Evolutionary conservation across 2,113 vertebrate species (phyloP).

Genomic region (Microcebus tavaratra): DNA sequence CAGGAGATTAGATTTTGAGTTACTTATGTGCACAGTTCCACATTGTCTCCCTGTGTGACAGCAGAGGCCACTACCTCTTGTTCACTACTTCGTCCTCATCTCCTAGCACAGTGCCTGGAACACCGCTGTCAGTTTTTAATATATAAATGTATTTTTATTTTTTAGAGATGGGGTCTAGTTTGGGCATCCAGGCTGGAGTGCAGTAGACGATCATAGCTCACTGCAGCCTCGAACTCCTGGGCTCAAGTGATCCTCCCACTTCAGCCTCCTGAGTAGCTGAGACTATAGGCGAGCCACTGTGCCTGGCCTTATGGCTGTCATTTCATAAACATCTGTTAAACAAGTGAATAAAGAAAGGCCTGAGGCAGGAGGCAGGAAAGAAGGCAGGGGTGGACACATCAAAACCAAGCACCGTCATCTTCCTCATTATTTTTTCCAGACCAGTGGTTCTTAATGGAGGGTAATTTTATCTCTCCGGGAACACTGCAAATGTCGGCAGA

Average conservation of each 20-base stretch:
- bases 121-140: neutral
- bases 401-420: neutral
- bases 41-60: neutral
- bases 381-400: neutral
- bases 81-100: neutral
- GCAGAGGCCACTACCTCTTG: neutral
- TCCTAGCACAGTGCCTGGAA: neutral
- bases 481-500: neutral
- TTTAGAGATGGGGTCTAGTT: too few relatives aligned
- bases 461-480: neutral
- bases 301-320: neutral
- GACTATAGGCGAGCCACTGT: too few relatives aligned
- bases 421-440: neutral
- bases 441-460: neutral
- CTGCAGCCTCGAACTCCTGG: too few relatives aligned
- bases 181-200: too few relatives aligned
- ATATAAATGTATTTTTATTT: too few relatives aligned
- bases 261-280: too few relatives aligned
- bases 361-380: neutral
- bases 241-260: too few relatives aligned
- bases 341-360: neutral
- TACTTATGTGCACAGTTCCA: neutral
- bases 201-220: too few relatives aligned
- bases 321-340: neutral
- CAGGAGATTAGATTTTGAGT: too few relatives aligned